Evolutionary conservation across 2,797 vertebrate genomes (phyloP), one percentile per base, ranked within the genome.

Genomic region (Myoxocephalus aenaeus): DNA sequence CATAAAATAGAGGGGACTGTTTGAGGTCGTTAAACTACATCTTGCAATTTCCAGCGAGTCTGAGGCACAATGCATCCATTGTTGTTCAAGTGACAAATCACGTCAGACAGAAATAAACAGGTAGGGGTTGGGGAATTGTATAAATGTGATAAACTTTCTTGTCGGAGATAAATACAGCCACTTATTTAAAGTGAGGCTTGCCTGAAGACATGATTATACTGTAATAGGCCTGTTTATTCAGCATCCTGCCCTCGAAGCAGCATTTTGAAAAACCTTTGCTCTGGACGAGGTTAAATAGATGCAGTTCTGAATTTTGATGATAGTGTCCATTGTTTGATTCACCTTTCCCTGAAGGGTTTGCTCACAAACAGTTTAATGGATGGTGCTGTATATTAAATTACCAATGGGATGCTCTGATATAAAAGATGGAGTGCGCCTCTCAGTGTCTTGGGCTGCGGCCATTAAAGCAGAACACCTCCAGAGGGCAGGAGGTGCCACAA

Each of bases 261-360:
- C 32, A 7, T 27, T 78, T 73, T 38, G 0, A 25, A 65, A 69
- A 70, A 68, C 1, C 7, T 34, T 29, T n/a, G 38, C 70, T 66
- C 46, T 51, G 18, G 38, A 63, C 34, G 46, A 70, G 34, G 50
- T 53, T 62, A 65, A 77, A 75, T 65, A 11, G 42, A 72, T 66
- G 50, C 18, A 51, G 62, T 51, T 73, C 56, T 70, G 65, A 71
- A 53, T 81, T 77, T 62, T 42, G 20, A 85, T 44, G 46, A 51
- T 17, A 3, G 11, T 2, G n/a, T 58, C 14, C 46, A 57, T 63
- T 66, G 54, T 66, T 72, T 61, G 51, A 42, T 73, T 77, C 22
- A 12, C 12, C 25, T 73, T 70, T 50, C 4, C 36, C 14, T 51
- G 27, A 63, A 46, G 15, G 54, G 34, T 66, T 75, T 44, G 25